Percentiles rank a stretch among this genome's conserved stretches.
Conservation (phyloP, 1,140 invertebrate species). For the Ylistrum balloti region DNA sequence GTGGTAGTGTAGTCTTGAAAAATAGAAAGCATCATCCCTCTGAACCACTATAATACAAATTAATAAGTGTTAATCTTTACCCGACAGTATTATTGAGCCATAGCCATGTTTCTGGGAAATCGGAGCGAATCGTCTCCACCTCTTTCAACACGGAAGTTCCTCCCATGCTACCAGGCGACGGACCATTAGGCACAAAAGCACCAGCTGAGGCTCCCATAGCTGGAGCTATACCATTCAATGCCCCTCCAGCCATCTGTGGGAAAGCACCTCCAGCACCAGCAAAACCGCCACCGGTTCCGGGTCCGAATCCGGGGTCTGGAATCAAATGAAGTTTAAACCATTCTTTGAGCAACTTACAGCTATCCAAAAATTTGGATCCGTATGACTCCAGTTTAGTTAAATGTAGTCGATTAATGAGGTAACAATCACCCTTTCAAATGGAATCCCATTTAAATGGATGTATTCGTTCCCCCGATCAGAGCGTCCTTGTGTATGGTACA, state of each 20-base stretch:
- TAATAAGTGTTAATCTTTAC: conserved; percentile 66
- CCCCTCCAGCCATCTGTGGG: conserved; percentile 16
- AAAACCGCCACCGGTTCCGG: background rate
- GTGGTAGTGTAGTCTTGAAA: no score
- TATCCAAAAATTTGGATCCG: no score
- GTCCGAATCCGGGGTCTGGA: background rate
- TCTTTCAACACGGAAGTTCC: conserved; percentile 54
- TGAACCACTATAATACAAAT: no score
- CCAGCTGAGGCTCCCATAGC: no score
- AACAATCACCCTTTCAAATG: no score
- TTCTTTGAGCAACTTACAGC: no score
- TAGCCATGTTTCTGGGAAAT: conserved; percentile 83
- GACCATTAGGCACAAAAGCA: no score
- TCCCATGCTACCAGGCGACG: background rate
- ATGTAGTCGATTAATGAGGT: no score
- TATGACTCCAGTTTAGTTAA: background rate
- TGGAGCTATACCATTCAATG: background rate
- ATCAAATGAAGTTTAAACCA: background rate
- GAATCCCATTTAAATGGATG: no score
- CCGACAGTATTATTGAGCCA: conserved; percentile 76
- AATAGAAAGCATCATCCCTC: no score
- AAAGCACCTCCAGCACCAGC: background rate
- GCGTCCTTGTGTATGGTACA: no score
- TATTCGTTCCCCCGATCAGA: no score
- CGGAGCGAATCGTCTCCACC: conserved; percentile 78